Evolutionary conservation across 2,113 vertebrate species (phyloP).

Genomic region (Microcebus jonahi): DNA sequence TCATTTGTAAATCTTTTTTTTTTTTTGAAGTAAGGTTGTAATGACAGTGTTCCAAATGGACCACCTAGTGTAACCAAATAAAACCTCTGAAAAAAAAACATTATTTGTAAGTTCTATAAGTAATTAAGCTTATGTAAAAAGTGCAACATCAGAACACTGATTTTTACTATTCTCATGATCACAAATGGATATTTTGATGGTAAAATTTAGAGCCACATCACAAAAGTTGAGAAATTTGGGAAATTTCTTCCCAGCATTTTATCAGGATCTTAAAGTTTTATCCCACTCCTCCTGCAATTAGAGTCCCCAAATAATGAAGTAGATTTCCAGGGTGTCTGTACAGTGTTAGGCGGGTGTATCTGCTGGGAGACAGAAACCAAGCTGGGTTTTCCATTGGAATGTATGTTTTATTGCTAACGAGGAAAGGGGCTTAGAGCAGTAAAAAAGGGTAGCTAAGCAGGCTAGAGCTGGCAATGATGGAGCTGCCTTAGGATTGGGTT

Average conservation of each 20-base stretch:
- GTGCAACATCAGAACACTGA: background rate
- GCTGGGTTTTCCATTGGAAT: rapidly evolving
- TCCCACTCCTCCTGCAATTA: no score
- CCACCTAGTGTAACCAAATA: background rate
- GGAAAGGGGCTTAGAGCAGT: background rate
- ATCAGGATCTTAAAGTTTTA: background rate
- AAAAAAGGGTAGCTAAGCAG: no score
- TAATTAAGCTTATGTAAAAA: background rate
- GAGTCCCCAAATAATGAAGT: background rate
- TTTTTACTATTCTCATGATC: background rate
- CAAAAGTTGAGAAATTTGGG: background rate
- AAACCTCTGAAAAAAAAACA: background rate
- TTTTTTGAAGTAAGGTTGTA: background rate
- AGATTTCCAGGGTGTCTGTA: background rate
- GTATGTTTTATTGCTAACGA: background rate
- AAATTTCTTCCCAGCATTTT: background rate
- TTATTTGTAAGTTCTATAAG: background rate
- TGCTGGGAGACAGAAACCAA: background rate
- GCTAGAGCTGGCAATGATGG: background rate
- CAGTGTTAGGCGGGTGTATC: background rate
- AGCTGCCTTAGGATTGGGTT: background rate
- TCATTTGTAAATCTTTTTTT: background rate
- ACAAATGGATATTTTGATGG: background rate
- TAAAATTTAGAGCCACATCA: background rate
- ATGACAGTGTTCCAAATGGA: constrained; percentile 2